Base-by-base conservation (phyloP, 2,113 vertebrate genomes). In the Melanostigma gelatinosum region DNA sequence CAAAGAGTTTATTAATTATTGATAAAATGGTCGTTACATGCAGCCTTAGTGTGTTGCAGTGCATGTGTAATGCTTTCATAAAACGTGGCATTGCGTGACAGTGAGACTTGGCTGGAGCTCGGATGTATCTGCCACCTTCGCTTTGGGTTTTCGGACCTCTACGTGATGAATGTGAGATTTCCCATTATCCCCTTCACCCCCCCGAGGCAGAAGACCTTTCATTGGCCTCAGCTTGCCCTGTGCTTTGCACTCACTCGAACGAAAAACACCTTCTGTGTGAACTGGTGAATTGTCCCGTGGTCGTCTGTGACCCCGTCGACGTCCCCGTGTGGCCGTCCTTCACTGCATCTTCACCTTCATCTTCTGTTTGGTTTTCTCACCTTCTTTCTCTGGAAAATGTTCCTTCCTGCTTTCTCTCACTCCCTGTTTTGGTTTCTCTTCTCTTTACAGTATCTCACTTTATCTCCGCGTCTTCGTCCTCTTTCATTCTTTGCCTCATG, bases 81-180 rank as follows among this genome's bases (percentile, higher is more conserved):
- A 10, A 22, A 34, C 0, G 29, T 36, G 16, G 1, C 60, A 16
- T 2, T 10, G 44, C 20, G 20, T 52, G 50, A 24, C 10, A 3
- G 32, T 24, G 32, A 54, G 44, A 44, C 11, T 52, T 52, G 16
- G 22, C 44, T 52, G 18, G 10, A 24, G 36, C n/a, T 55, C 3
- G 8, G 22, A 15, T 27, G 13, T 15, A 4, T 36, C 63, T 44
- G 34, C 11, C 29, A 16, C 16, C 52, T 44, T 44, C 44, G 24
- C 24, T 67, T 15, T 22, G 42, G 24, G 72, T 44, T 48, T 11
- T 60, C n/a, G 11, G 11, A 11, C 6, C 10, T 42, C 22, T 20
- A 29, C 22, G 52, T 62, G 77, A 79, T 71, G 36, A 42, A 55
- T 79, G 67, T 32, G 46, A 71, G 77, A 64, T 12, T 34, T 54